Percentiles rank a stretch among this genome's conserved stretches.
Evolutionary conservation across 2,113 vertebrate genomes (phyloP).

Genomic region (Psophia crepitans): DNA sequence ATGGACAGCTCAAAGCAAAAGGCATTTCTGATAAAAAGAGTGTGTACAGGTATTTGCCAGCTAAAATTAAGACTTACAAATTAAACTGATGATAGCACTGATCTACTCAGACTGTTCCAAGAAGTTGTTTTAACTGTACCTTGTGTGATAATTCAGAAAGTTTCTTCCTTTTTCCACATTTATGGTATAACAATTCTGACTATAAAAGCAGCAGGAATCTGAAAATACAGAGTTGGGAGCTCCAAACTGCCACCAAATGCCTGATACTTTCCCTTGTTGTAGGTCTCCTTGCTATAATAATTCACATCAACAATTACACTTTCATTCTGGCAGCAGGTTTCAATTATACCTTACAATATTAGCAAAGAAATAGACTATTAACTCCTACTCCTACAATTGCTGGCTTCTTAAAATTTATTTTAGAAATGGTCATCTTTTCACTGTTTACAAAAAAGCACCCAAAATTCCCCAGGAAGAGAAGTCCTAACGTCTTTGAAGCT

Average conservation of each 20-base stretch:
- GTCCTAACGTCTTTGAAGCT: background rate
- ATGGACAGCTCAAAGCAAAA: background rate
- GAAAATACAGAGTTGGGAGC: background rate
- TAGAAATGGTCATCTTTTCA: background rate
- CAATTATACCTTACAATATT: background rate
- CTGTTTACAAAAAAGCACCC: background rate
- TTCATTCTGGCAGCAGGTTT: background rate
- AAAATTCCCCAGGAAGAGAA: background rate
- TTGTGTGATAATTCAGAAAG: background rate
- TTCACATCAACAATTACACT: background rate
- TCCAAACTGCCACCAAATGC: background rate
- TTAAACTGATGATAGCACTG: background rate
- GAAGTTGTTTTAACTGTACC: background rate
- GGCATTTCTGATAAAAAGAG: background rate
- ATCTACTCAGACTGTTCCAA: background rate
- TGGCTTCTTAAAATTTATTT: background rate
- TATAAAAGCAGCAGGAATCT: background rate
- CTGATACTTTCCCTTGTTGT: background rate
- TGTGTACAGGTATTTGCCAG: background rate
- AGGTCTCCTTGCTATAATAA: background rate
- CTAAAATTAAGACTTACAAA: background rate
- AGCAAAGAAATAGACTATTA: background rate
- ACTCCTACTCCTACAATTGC: background rate
- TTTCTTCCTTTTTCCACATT: background rate
- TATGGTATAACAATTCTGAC: background rate